Evolutionary conservation across 2,797 vertebrate genomes (phyloP).

Genomic region (Mormyrus hasselquistii): DNA sequence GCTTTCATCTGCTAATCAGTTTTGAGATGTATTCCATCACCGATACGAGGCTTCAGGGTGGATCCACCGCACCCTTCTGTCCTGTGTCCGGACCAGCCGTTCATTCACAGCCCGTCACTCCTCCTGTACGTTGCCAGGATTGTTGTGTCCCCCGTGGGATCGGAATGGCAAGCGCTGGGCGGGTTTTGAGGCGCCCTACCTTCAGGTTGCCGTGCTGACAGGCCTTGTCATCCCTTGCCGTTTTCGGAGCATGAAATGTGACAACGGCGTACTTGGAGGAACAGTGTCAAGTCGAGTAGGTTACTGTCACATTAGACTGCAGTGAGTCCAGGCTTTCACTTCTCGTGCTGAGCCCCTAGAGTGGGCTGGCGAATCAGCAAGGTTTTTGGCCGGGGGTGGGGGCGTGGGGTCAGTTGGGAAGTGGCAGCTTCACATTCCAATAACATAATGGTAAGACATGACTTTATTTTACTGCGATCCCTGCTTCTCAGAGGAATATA

Average conservation of each 20-base stretch:
- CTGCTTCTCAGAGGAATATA: not conserved
- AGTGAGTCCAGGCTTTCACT: not conserved
- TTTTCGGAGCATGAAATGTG: constrained; percentile 11
- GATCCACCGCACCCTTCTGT: not conserved
- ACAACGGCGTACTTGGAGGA: constrained; percentile 4
- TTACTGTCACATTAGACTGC: not conserved
- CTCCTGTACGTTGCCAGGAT: not conserved
- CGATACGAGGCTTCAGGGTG: not conserved
- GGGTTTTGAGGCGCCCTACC: not conserved
- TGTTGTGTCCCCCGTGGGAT: not conserved
- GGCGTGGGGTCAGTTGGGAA: not conserved
- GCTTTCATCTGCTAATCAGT: not conserved
- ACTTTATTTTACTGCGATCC: not conserved
- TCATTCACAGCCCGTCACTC: not conserved
- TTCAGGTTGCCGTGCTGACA: not conserved
- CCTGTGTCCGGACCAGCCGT: not conserved
- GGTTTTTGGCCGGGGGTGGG: not conserved
- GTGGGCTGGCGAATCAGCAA: not conserved
- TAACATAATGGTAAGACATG: not conserved
- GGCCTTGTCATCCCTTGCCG: not conserved
- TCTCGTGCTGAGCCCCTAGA: not conserved
- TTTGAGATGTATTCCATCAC: not conserved
- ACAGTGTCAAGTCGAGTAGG: not conserved
- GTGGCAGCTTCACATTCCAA: not conserved
- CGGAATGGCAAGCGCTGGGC: not conserved